Base-by-base conservation (phyloP, 2,888 invertebrate genomes). In the Nomada flava region DNA sequence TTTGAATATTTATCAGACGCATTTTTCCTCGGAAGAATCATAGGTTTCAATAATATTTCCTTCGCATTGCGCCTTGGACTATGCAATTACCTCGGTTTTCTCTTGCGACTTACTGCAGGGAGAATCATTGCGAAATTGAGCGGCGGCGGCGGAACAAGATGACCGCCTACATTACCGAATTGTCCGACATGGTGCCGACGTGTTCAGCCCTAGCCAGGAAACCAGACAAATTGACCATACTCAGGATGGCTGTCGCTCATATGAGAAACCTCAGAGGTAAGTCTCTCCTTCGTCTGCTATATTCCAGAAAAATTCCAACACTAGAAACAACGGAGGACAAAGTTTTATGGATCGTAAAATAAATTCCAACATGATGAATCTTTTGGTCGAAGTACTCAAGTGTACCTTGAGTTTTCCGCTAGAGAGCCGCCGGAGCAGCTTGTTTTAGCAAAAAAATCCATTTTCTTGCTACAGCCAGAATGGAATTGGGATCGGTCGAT, bases 131-230 rank as follows among this genome's bases (percentile, higher is more conserved):
- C 95, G 99, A 99, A 95, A 99, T 99, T 94, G 99, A 99, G 95
- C 96, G 99, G 90, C 96, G 99, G 90, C 96, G 99, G 90, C 96
- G 99, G 90, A 99, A 99, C 96, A 99, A 99, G 97, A 99, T 99
- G 99, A 99, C 99, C 91, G 98, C 99, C 89, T 99, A 99, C 95
- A 99, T 99, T 94, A 99, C 99, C 93, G 99, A 99, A 95, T 95
- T 99, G 91, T 99, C 99, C 89, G 99, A 99, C 95, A 99, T 99
- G 99, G 99, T 99, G 93, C 99, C 99, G 92, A 99, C 99, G 91
- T 99, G 99, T 95, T 98, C 98, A 92, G 98, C 99, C 65, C 95
- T 99, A 89, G 99, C 99, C 75, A 96, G 99, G 89, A 99, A 99
- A 94, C 99, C 99, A 69, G 99, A 99, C 95, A 99, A 99, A 94